Evolutionary conservation across 2,113 vertebrate species (phyloP).

Genomic region (Nicator chloris): DNA sequence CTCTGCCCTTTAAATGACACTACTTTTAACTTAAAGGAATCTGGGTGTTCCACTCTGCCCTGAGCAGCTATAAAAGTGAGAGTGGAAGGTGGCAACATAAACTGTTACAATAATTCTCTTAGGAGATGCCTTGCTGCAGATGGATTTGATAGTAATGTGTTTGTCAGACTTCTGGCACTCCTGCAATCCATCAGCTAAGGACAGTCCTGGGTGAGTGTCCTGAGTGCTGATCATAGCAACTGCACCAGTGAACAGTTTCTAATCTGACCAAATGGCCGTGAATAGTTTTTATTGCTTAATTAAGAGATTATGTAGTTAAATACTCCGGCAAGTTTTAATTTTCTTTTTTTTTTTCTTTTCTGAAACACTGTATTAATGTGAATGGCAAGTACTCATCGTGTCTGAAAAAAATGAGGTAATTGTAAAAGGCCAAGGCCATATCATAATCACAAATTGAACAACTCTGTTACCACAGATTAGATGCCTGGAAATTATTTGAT

Average conservation of each 20-base stretch:
- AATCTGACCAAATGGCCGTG: background rate
- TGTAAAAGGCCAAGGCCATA: background rate
- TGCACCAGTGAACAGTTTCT: background rate
- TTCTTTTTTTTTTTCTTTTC: background rate
- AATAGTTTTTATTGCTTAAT: background rate
- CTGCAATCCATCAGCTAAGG: background rate
- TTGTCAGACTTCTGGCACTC: background rate
- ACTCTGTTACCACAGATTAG: background rate
- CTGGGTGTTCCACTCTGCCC: background rate
- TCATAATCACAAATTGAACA: background rate
- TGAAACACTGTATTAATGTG: background rate
- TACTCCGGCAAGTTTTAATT: background rate
- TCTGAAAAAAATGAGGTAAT: background rate
- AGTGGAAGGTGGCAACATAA: slow-evolving; percentile 22
- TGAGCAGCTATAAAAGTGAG: background rate
- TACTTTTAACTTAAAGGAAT: background rate
- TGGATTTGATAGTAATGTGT: background rate
- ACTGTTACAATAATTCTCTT: slow-evolving; percentile 30
- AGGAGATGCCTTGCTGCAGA: background rate
- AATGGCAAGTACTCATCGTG: background rate
- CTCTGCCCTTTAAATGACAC: background rate
- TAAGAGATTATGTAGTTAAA: background rate
- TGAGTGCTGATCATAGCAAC: background rate
- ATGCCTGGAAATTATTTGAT: background rate
- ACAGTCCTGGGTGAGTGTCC: background rate